Conservation (phyloP, 2,888 invertebrate genomes). For the Furcula furcula region DNA sequence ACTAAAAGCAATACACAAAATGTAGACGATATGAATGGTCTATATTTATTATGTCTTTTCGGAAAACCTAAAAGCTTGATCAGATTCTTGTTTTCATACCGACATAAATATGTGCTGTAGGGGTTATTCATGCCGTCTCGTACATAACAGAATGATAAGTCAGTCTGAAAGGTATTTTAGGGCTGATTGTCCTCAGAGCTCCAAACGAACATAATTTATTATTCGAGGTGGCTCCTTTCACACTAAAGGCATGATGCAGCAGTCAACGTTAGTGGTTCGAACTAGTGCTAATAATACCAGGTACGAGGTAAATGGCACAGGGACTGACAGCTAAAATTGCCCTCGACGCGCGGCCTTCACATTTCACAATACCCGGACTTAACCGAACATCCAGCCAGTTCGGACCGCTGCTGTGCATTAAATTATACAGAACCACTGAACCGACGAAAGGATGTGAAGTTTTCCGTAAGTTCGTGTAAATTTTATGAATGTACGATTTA, state of each 20-base stretch:
- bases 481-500: too few relatives aligned
- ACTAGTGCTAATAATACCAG: constrained; percentile 32
- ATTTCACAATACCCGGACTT: constrained; percentile 79
- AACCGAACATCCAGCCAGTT: constrained; percentile 66
- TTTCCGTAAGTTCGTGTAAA: too few relatives aligned
- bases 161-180: too few relatives aligned
- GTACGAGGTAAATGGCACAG: constrained; percentile 69
- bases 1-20: neutral
- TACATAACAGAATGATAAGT: too few relatives aligned
- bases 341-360: constrained; percentile 74
- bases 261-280: constrained; percentile 16
- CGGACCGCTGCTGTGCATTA: constrained; percentile 43
- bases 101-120: too few relatives aligned
- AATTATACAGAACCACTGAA: constrained; percentile 40
- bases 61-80: too few relatives aligned
- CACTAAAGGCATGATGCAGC: neutral
- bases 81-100: too few relatives aligned
- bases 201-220: too few relatives aligned
- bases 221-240: too few relatives aligned
- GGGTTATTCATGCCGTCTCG: too few relatives aligned
- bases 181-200: too few relatives aligned
- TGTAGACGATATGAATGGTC: neutral
- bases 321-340: constrained; percentile 67
- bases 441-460: constrained; percentile 28
- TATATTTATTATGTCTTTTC: neutral